A percentile compares a stretch with the other conserved stretches of the same genome.
These are phyloP conservation scores for Drosophila chauvacae DNA, from an alignment of 1,140 invertebrate genomes.

Conservation along the genomic window DNA sequence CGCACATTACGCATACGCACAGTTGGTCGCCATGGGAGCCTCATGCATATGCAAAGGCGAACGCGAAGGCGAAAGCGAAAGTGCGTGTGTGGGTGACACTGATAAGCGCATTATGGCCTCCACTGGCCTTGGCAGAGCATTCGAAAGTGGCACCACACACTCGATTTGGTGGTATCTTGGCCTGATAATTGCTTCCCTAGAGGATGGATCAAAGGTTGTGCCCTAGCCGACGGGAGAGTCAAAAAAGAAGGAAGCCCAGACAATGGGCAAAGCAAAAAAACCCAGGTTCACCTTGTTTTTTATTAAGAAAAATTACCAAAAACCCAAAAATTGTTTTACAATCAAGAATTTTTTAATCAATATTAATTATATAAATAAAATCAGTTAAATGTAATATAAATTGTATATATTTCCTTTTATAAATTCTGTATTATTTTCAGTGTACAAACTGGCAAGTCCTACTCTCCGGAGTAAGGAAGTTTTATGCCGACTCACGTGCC, in stretches of 20 bases:
- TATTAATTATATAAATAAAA: not conserved
- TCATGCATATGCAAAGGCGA: slow-evolving; percentile 74
- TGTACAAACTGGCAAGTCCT: not conserved
- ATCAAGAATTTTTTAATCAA: not conserved
- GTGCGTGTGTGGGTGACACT: slow-evolving; percentile 57
- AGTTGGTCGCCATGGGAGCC: slow-evolving; percentile 19
- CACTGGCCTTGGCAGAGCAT: slow-evolving; percentile 46
- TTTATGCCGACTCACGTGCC: slow-evolving; percentile 68
- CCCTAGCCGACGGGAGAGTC: not conserved
- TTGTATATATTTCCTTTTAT: not conserved
- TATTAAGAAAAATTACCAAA: slow-evolving; percentile 33
- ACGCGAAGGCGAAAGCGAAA: slow-evolving; percentile 6
- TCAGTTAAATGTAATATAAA: accelerated
- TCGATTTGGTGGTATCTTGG: slow-evolving; percentile 30
- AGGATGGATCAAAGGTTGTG: slow-evolving; percentile 56
- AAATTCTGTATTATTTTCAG: not conserved
- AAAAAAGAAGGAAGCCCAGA: not conserved
- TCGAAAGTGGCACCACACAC: slow-evolving; percentile 22
- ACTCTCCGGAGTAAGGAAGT: not conserved
- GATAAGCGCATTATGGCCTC: slow-evolving; percentile 78
- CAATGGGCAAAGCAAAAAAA: not conserved
- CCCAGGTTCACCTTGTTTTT: slow-evolving; percentile 12
- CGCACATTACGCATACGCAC: slow-evolving; percentile 63
- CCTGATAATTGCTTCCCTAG: slow-evolving; percentile 34
- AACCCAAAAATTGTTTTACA: not conserved